Evolutionary conservation across 2,888 invertebrate genomes (phyloP), one percentile per base, ranked within the genome.

Genomic region (Drosophila pseudotalamancana): DNA sequence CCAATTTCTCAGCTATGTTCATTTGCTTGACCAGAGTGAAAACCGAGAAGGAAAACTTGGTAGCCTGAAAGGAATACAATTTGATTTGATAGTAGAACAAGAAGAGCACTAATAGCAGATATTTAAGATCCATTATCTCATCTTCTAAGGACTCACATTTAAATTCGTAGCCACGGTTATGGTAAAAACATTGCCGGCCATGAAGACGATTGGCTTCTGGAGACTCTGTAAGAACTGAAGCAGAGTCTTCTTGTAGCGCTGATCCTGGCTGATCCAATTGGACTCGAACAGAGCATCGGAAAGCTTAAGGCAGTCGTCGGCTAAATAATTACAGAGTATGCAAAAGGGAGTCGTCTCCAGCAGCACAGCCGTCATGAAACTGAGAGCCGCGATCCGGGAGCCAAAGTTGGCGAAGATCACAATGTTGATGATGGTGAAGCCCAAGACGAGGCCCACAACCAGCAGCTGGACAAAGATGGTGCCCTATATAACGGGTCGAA

Each of bases 11-110:
- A 0, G 83, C 84, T 19, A 89, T 69, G 37, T 85, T 81, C 88
- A 89, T 89, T 62, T 89, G 83, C 27, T 87, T 89, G 6, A 89
- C 73, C 23, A 89, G 48, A 0, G 88, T 88, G 32, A 89, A 89
- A 0, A 89, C 77, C 0, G 88, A 89, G 61, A 89, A 89, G 0
- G 89, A 84, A 43, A 88, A 87, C 37, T 89, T 89, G 1, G 80
- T 77, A 16, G 89, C 88, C 89, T 89, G 71, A 4, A 65, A 67
- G 1, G 18, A 4, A 11, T 0, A 3, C 27, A 27, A 3, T 3
- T 27, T 27, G 11, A 11, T 11, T 11, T 1, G 11, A 3, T 6
- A 6, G 4, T n/a, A 14, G 3, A 21, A 19, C 12, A 3, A 19
- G 5, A 1, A 16, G 4, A 2, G 31, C n/a, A n/a, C n/a, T n/a